A percentile compares a stretch with the other conserved stretches of the same genome.
Conservation (phyloP, 2,888 invertebrate genomes). For the Sarcophaga rosellei region DNA sequence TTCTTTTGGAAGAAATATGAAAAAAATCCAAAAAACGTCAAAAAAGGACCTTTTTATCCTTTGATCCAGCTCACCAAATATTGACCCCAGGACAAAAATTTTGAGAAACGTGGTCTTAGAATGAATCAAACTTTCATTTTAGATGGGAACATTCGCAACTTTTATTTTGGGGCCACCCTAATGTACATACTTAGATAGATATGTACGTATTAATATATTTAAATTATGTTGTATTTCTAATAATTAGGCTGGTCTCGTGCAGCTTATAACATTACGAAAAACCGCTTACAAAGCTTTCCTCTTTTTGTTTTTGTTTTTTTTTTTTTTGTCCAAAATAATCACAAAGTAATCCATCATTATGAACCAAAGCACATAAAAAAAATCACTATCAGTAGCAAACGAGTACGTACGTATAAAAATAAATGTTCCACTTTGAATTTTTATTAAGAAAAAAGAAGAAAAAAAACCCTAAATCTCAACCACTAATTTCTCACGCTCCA, state of each 20-base stretch:
- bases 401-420: slow-evolving; percentile 4
- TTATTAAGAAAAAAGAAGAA: slow-evolving; percentile 32
- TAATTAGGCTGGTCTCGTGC: slow-evolving; percentile 43
- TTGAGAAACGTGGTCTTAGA: too few species aligned
- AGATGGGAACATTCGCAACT: too few species aligned
- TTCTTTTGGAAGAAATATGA: too few species aligned
- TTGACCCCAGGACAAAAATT: too few species aligned
- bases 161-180: too few species aligned
- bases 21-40: too few species aligned
- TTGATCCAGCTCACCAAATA: too few species aligned
- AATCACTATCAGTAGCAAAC: slow-evolving; percentile 33
- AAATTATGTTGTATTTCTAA: neutral
- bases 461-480: slow-evolving; percentile 67
- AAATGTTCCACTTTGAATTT: slow-evolving; percentile 54
- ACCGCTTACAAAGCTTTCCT: slow-evolving; percentile 1
- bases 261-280: neutral
- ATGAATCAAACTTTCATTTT: too few species aligned
- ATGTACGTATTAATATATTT: neutral
- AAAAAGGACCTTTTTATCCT: too few species aligned
- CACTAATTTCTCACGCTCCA: slow-evolving; percentile 72
- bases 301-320: slow-evolving; percentile 22
- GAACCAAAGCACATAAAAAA: slow-evolving; percentile 8
- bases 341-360: slow-evolving; percentile 44
- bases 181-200: too few species aligned
- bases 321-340: slow-evolving; percentile 27